Evolutionary conservation across 1,140 invertebrate species (phyloP).

Genomic region (Trachelipus rathkii): DNA sequence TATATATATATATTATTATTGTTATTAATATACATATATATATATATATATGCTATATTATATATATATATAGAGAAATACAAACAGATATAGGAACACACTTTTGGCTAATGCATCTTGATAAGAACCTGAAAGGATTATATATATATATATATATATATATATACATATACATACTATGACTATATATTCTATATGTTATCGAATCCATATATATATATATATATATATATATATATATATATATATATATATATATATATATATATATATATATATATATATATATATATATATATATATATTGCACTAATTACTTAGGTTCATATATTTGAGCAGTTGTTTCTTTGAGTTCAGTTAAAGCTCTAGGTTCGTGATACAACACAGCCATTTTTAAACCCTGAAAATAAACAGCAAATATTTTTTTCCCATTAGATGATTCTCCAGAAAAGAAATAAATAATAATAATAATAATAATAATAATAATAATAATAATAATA

Average conservation of each 20-base stretch:
- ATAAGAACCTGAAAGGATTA: no score
- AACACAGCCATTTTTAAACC: slow-evolving; percentile 31
- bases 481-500: no score
- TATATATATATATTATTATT: no score
- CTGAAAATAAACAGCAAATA: slow-evolving; percentile 14
- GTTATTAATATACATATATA: no score
- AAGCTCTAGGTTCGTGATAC: slow-evolving; percentile 26
- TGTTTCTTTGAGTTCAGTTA: slow-evolving; percentile 28
- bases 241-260: slow-evolving; percentile 20
- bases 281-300: slow-evolving; percentile 11
- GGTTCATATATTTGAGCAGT: slow-evolving; percentile 20
- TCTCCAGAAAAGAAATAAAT: no score
- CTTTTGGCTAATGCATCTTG: no score
- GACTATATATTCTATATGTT: slow-evolving; percentile 16
- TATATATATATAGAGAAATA: no score
- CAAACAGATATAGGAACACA: no score
- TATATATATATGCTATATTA: no score
- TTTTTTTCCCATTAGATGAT: neutral
- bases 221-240: neutral
- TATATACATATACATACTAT: no score
- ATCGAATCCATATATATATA: slow-evolving; percentile 12
- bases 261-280: neutral
- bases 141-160: neutral
- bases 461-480: no score
- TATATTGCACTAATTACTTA: neutral